A percentile compares a stretch with the other conserved stretches of the same genome.
Conservation (phyloP, 2,888 invertebrate genomes). For the Philopedon plagiatum region DNA sequence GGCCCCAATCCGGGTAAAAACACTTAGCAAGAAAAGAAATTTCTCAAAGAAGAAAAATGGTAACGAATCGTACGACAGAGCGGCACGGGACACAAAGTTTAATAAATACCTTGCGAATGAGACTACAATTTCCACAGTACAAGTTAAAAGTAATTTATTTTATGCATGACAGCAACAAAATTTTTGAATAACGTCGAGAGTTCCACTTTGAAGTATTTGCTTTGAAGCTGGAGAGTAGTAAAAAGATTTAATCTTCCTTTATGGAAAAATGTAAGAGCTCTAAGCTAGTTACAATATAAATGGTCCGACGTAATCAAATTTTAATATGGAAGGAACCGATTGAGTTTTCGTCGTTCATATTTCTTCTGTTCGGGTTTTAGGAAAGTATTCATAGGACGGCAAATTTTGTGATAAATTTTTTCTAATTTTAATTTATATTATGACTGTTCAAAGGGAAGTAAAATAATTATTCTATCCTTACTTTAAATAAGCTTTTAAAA, state of each 20-base stretch:
- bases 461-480: too few species aligned
- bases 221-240: slow-evolving; percentile 51
- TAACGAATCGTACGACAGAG: slow-evolving; percentile 15
- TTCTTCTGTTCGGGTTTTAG: neutral
- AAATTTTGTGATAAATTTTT: too few species aligned
- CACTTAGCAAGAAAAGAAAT: slow-evolving; percentile 17
- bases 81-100: slow-evolving; percentile 32
- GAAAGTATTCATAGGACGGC: neutral
- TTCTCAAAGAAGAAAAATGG: slow-evolving; percentile 25
- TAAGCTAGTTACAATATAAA: slow-evolving; percentile 54
- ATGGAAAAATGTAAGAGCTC: slow-evolving; percentile 52
- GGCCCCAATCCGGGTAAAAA: slow-evolving; percentile 8
- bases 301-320: slow-evolving; percentile 46
- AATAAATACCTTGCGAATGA: slow-evolving; percentile 41
- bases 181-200: slow-evolving; percentile 52
- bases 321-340: slow-evolving; percentile 35
- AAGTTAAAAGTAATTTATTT: slow-evolving; percentile 54
- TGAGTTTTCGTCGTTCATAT: slow-evolving; percentile 7
- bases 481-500: too few species aligned
- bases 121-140: slow-evolving; percentile 42
- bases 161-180: slow-evolving; percentile 54
- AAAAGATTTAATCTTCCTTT: slow-evolving; percentile 53
- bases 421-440: too few species aligned
- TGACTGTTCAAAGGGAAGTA: too few species aligned
- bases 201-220: slow-evolving; percentile 53